Conservation (phyloP, 2,888 invertebrate species). For the Pteria penguin region DNA sequence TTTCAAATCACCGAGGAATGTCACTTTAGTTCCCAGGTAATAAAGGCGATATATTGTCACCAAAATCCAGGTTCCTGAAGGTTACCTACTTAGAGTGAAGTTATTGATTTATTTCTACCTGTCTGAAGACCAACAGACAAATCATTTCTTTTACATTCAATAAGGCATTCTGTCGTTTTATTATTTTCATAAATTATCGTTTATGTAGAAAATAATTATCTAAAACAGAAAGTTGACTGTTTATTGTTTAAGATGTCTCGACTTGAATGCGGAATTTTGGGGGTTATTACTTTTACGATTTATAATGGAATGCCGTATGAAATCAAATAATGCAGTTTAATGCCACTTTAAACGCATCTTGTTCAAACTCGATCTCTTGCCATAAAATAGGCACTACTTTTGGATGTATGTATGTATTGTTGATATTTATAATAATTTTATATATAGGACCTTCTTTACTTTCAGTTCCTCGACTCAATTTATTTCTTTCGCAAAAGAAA, state of each 20-base stretch:
- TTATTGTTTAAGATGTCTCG: not conserved
- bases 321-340: no score
- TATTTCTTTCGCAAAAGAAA: no score
- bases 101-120: slow-evolving; percentile 2
- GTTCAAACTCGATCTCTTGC: no score
- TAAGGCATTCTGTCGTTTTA: not conserved
- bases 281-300: no score
- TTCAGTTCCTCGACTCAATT: no score
- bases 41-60: slow-evolving; percentile 22
- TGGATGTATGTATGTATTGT: no score
- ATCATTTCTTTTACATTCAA: not conserved
- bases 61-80: slow-evolving; percentile 1
- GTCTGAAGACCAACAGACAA: not conserved
- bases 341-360: no score
- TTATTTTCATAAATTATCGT: not conserved
- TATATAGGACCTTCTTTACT: no score
- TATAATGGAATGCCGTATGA: no score
- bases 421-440: no score
- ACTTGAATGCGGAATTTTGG: no score
- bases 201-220: not conserved
- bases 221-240: not conserved
- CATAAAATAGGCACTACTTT: no score
- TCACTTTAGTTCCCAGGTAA: slow-evolving; percentile 25
- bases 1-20: slow-evolving; percentile 8
- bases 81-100: not conserved